Percentiles rank a stretch among this genome's conserved stretches.
These are phyloP conservation scores for Eilema caniola DNA, from an alignment of 2,888 invertebrate genomes.

Conservation along the genomic window DNA sequence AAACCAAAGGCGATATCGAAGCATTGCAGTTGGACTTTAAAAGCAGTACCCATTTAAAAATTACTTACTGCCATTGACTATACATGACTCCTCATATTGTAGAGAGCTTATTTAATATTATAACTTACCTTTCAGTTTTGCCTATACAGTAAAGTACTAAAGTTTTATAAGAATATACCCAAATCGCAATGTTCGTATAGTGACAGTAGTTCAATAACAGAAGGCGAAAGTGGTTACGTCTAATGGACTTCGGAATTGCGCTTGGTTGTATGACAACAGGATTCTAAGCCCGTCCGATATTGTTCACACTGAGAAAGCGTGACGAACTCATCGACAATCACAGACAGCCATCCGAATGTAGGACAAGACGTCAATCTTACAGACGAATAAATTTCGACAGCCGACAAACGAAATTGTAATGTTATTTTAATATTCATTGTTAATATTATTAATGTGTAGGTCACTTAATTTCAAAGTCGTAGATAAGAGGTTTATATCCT, in stretches of 20 bases:
- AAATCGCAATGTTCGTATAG: not conserved
- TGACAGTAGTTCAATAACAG: not conserved
- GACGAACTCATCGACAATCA: conserved; percentile 21
- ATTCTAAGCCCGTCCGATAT: conserved; percentile 11
- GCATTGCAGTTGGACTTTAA: no score
- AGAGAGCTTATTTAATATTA: not conserved
- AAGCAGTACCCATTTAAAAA: no score
- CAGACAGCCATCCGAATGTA: conserved; percentile 20
- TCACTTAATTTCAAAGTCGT: conserved; percentile 17
- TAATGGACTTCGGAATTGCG: conserved; percentile 12
- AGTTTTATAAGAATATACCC: not conserved
- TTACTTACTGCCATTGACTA: no score
- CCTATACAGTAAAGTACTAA: not conserved
- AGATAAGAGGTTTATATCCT: not conserved
- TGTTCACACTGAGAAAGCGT: conserved; percentile 26
- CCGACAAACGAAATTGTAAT: conserved; percentile 20
- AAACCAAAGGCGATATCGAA: no score
- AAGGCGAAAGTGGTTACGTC: conserved; percentile 16
- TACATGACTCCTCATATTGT: not conserved
- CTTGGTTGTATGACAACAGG: conserved; percentile 20
- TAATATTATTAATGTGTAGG: conserved; percentile 22
- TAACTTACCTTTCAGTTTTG: not conserved
- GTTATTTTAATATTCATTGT: conserved; percentile 20
- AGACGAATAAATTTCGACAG: conserved; percentile 8
- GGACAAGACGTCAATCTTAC: conserved; percentile 20